A percentile compares a stretch with the other conserved stretches of the same genome.
Evolutionary conservation across 2,797 vertebrate species (phyloP).

Genomic region (Amblyraja radiata): DNA sequence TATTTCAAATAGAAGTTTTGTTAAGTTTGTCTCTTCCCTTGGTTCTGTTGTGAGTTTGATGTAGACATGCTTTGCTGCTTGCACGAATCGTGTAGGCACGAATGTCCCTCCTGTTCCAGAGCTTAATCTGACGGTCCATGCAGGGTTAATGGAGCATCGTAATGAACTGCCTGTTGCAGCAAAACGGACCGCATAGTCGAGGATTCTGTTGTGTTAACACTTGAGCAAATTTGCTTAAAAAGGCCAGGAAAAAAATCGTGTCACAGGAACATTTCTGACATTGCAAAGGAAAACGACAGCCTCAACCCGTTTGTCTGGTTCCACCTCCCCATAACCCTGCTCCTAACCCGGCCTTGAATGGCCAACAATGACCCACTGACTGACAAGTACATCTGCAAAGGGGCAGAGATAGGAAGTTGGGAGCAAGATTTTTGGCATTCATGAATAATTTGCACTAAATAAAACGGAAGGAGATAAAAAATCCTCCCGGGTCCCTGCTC

Average conservation of each 20-base stretch:
- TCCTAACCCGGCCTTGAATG: not conserved
- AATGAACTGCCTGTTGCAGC: slow-evolving; percentile 8
- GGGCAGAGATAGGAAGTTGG: not conserved
- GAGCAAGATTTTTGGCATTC: not conserved
- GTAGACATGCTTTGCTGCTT: not conserved
- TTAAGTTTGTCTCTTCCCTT: not conserved
- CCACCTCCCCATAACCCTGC: not conserved
- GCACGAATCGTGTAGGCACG: not conserved
- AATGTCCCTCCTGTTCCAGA: not conserved
- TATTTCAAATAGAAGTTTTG: not conserved
- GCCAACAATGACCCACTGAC: not conserved
- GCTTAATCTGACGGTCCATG: not conserved
- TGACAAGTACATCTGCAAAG: not conserved
- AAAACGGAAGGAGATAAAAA: not conserved
- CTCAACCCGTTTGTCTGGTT: not conserved
- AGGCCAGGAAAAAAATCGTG: not conserved
- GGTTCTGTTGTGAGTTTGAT: not conserved
- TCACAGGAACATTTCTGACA: not conserved
- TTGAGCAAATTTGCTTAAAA: not conserved
- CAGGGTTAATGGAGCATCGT: not conserved
- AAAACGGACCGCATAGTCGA: not conserved
- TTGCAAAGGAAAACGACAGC: not conserved
- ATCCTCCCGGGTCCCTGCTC: not conserved
- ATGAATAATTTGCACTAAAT: not conserved
- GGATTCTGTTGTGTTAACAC: not conserved